Percentiles rank a stretch among this genome's conserved stretches.
Evolutionary conservation across 64 coral and sea anemone genomes (phyloP).

Genomic region (Dendrophyllia cribrosa): DNA sequence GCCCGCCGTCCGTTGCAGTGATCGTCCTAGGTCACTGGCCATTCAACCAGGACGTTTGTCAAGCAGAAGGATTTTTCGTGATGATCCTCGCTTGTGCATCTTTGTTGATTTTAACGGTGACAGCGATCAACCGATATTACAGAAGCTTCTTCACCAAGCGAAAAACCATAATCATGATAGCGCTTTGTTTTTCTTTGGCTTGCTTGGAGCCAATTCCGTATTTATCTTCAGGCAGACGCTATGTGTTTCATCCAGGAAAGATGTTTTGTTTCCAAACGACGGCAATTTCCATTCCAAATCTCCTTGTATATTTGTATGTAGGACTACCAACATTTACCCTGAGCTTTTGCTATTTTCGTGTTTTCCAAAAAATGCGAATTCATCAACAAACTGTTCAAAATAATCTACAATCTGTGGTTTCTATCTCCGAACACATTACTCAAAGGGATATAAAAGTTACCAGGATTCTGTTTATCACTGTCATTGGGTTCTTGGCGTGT

Average conservation of each 20-base stretch:
- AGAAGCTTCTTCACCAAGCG: not conserved
- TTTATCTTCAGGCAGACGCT: conserved; percentile 37
- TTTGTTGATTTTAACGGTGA: conserved; percentile 39
- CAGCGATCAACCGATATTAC: conserved; percentile 51
- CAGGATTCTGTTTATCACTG: conserved; percentile 30
- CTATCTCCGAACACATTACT: not conserved
- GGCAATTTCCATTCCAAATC: conserved; percentile 47
- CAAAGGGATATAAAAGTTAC: conserved; percentile 11
- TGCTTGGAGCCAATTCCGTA: conserved; percentile 32
- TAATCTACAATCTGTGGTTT: not conserved
- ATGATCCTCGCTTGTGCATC: conserved; percentile 25
- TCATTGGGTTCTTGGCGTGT: conserved; percentile 25
- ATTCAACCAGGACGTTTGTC: conserved; percentile 17
- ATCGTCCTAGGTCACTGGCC: conserved; percentile 10
- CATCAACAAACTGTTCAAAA: conserved; percentile 44
- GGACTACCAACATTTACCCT: conserved; percentile 5
- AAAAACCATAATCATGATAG: conserved; percentile 7
- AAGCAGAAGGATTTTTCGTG: conserved; percentile 40
- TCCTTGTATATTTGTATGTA: conserved; percentile 60
- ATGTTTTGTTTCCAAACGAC: conserved; percentile 75
- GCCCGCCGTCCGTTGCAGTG: conserved; percentile 11
- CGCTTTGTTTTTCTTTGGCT: not conserved
- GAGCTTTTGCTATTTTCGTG: conserved; percentile 56
- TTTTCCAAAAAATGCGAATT: conserved; percentile 68
- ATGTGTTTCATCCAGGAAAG: conserved; percentile 80